These are phyloP conservation scores for Leptoclinus maculatus DNA, from an alignment of 2,797 vertebrate genomes.

Conservation along the genomic window DNA sequence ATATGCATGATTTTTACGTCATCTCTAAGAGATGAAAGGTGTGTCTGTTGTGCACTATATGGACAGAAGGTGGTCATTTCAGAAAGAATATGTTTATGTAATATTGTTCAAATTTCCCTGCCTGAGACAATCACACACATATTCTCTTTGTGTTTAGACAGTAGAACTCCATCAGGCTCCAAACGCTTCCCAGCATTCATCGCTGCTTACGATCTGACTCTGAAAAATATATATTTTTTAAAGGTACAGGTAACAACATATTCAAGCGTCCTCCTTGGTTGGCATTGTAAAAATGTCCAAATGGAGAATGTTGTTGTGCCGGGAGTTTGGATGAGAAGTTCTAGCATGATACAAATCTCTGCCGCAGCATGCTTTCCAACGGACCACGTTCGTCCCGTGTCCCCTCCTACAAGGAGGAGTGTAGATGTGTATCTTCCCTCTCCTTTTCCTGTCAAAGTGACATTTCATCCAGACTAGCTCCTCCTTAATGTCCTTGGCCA, in stretches of 20 bases:
- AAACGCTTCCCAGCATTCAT: neutral
- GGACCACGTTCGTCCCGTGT: neutral
- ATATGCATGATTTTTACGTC: neutral
- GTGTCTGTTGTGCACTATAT: neutral
- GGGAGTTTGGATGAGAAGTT: slow-evolving; percentile 30
- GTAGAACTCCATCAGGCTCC: neutral
- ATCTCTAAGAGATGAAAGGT: neutral
- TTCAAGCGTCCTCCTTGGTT: slow-evolving; percentile 27
- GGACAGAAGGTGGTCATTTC: slow-evolving; percentile 1
- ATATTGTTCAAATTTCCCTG: neutral
- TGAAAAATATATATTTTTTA: neutral
- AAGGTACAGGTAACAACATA: slow-evolving; percentile 21
- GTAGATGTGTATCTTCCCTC: neutral
- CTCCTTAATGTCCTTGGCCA: slow-evolving; percentile 10
- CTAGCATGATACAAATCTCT: slow-evolving; percentile 26
- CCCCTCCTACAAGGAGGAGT: neutral
- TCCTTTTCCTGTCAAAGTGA: slow-evolving; percentile 1
- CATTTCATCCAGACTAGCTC: slow-evolving; percentile 3
- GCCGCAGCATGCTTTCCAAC: neutral
- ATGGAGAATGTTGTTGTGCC: slow-evolving; percentile 42
- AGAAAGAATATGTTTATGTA: neutral
- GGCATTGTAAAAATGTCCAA: slow-evolving; percentile 49
- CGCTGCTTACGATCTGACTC: neutral
- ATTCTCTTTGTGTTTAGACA: neutral
- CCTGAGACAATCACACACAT: slow-evolving; percentile 22